Base-by-base conservation (phyloP, 2,113 vertebrate genomes). In the Pterocles gutturalis region DNA sequence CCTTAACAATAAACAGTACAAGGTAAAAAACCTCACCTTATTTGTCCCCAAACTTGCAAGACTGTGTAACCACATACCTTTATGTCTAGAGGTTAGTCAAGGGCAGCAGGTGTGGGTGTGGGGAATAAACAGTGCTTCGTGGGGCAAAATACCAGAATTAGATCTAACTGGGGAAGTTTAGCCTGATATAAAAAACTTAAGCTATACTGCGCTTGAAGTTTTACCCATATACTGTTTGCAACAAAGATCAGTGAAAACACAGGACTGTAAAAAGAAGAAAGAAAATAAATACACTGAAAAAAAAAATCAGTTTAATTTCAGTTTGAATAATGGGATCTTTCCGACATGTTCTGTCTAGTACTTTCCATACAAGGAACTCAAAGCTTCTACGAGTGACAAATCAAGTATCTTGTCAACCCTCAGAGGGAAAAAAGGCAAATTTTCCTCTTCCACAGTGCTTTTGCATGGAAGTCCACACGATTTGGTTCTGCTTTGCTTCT, bases 11-110 rank as follows among this genome's bases (percentile, higher is more conserved):
- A 94, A 97, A 94, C 88, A 96, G 87, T 18, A 49, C 65, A 29
- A 83, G 69, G 58, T 54, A 80, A 87, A 93, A 33, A 79, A 95
- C 34, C 80, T 81, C 82, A 57, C 66, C 70, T 91, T 97, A 94
- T 96, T 97, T 97, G 92, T 97, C 90, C 76, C 88, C 89, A 93
- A 97, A 96, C 92, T 97, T 91, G 57, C 57, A 92, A 53, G 81
- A 69, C 65, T 0, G 0, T 53, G 62, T 67, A 83, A 91, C 49
- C 49, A 49, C 94, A 91, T 95, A 67, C 77, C 28, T 97, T 79
- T 49, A 31, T 55, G 81, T 95, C 89, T 95, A 49, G 80, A 97
- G 93, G 93, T 96, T 48, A 95, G 87, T 94, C 90, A 96, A 96
- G 95, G 96, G 91, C 92, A 92, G 45, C 38, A 66, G 77, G n/a